Evolutionary conservation across 2,113 vertebrate species (phyloP), one percentile per base, ranked within the genome.

Genomic region (Albula goreensis): DNA sequence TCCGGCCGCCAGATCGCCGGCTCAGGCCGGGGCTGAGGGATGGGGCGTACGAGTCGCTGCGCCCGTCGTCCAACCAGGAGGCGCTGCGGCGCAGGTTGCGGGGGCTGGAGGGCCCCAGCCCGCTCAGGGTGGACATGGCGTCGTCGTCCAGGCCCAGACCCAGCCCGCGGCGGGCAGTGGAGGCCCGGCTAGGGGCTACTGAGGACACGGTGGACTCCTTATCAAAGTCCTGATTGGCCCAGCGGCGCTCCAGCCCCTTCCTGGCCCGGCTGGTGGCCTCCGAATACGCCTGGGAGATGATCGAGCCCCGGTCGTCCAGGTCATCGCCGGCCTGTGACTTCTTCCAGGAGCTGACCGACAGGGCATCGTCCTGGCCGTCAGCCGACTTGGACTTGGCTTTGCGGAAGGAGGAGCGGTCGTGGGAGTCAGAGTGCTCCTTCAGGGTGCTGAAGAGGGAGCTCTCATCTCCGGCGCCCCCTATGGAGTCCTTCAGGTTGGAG

Each of bases 361-460:
- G 17, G 0, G 84, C 88, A 4, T 96, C 95, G 7, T 96, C 92
- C 87, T 91, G 88, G 6, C 87, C 88, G 10, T 93, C 94, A 4
- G 90, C 89, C 8, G 92, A 91, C 9, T 92, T 91, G 3, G 92
- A 94, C 85, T 95, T 96, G 25, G 93, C 92, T 92, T 94, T 94
- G 77, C 93, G 91, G 80, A 96, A 95, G 3, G 96, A 93, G 0
- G 95, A 89, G 5, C 93, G 92, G 49, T 98, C 97, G 0, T 97
- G 96, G 48, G 97, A 94, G 17, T 95, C 89, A 0, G 95, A 91
- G 19, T 95, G 94, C 90, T 98, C 95, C 15, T 96, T 95, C 6
- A 98, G 94, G 0, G 96, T 78, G 51, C 93, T 96, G 90, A 98
- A 95, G 57, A 99, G 96, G 0, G 95, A 96, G 83, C 92, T 94